Conservation (phyloP, 2,113 vertebrate species). For the Loxodonta africana region DNA sequence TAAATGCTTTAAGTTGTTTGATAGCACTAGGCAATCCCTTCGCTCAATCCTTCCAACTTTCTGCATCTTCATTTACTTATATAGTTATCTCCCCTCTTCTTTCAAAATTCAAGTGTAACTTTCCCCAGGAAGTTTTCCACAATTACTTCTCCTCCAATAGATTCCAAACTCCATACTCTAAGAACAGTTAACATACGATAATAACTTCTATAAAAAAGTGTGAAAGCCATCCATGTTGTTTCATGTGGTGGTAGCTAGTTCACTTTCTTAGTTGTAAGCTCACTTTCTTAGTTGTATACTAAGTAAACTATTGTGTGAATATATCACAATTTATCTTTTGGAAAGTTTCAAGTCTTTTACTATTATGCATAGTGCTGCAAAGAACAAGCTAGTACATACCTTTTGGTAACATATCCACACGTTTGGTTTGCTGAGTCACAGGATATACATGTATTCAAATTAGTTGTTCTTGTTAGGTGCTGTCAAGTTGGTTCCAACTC, state of each 20-base stretch:
- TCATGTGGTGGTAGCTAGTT: background rate
- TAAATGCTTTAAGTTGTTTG: background rate
- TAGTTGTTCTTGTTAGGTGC: background rate
- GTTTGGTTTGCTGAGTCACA: background rate
- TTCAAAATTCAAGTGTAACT: background rate
- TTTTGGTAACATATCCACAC: background rate
- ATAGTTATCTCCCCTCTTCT: background rate
- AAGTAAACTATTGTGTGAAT: constrained; percentile 8
- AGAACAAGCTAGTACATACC: background rate
- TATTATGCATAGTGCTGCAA: background rate
- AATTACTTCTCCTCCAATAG: background rate
- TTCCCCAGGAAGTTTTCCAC: background rate
- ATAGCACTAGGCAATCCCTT: background rate
- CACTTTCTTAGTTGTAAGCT: background rate
- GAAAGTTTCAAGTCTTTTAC: background rate
- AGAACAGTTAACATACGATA: background rate
- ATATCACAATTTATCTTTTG: background rate
- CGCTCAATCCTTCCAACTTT: background rate
- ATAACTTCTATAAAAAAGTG: background rate
- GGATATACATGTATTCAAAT: background rate
- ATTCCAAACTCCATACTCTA: background rate
- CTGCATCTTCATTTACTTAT: background rate
- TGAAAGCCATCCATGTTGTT: background rate
- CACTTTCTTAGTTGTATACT: background rate
- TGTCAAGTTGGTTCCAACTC: too few species aligned